Conservation (phyloP, 2,113 vertebrate species). For the Anarhynchus alexandrinus region DNA sequence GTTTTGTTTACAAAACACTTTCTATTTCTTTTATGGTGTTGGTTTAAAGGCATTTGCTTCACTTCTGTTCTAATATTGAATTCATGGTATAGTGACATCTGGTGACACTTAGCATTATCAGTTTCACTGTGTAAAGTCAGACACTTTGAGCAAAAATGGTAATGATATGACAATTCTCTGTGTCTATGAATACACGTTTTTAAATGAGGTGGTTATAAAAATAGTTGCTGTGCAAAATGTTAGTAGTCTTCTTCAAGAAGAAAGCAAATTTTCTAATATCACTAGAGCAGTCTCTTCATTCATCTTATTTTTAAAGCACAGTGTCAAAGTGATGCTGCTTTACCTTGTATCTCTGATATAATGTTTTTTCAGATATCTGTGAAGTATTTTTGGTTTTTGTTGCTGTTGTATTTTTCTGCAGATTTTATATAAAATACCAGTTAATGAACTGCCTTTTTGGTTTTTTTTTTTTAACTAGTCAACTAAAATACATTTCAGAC, state of each 20-base stretch:
- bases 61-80: slow-evolving; percentile 50
- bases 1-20: slow-evolving; percentile 59
- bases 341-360: slow-evolving; percentile 73
- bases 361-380: slow-evolving; percentile 59
- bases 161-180: slow-evolving; percentile 53
- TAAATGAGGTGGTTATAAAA: slow-evolving; percentile 78
- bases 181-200: slow-evolving; percentile 67
- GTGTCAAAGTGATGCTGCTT: slow-evolving; percentile 75
- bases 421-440: slow-evolving; percentile 65
- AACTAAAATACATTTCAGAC: slow-evolving; percentile 60
- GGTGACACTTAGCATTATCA: slow-evolving; percentile 63
- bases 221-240: slow-evolving; percentile 84
- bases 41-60: slow-evolving; percentile 62
- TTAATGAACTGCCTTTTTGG: slow-evolving; percentile 58
- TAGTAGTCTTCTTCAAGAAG: slow-evolving; percentile 86
- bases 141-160: slow-evolving; percentile 63
- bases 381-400: slow-evolving; percentile 51
- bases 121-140: slow-evolving; percentile 64
- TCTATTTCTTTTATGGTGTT: slow-evolving; percentile 37
- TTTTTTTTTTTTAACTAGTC: slow-evolving; percentile 22
- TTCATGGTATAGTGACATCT: slow-evolving; percentile 60
- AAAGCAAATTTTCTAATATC: slow-evolving; percentile 79
- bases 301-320: slow-evolving; percentile 75
- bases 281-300: slow-evolving; percentile 73
- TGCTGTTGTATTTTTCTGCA: slow-evolving; percentile 65